These are phyloP conservation scores for Schizaphis graminum DNA, from an alignment of 2,888 invertebrate species.

Conservation along the genomic window DNA sequence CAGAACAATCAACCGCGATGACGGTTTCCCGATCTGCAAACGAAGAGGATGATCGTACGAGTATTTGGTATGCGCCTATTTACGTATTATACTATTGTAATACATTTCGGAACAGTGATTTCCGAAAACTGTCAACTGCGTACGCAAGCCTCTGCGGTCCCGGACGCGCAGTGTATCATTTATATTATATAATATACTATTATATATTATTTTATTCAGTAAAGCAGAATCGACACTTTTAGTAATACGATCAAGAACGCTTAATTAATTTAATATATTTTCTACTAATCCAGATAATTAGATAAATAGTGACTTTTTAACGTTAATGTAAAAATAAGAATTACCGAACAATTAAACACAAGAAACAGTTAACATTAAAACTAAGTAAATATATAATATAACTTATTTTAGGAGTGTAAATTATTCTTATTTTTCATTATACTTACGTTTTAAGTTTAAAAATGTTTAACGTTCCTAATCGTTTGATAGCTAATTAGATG, in stretches of 20 bases:
- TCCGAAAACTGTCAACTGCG: neutral
- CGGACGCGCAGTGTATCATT: neutral
- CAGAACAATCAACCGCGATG: neutral
- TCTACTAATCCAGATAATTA: too few relatives aligned
- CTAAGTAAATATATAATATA: neutral
- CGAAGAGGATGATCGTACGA: neutral
- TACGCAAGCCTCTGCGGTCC: neutral
- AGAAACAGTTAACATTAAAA: neutral
- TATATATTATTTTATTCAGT: too few relatives aligned
- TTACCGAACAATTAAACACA: neutral
- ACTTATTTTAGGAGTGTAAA: too few relatives aligned
- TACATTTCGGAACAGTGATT: neutral
- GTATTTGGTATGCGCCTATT: too few relatives aligned
- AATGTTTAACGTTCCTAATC: neutral
- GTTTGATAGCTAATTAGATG: neutral
- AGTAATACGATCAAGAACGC: too few relatives aligned
- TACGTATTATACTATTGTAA: neutral
- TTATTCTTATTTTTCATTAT: neutral
- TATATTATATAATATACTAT: neutral
- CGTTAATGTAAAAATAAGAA: neutral
- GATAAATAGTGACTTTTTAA: too few relatives aligned
- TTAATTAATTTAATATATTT: too few relatives aligned
- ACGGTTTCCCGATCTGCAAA: neutral
- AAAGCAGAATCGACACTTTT: too few relatives aligned
- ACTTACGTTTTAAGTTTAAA: neutral